Percentiles rank a stretch among this genome's conserved stretches.
Evolutionary conservation across 2,888 invertebrate genomes (phyloP).

Genomic region (Hirtodrosophila duncani): DNA sequence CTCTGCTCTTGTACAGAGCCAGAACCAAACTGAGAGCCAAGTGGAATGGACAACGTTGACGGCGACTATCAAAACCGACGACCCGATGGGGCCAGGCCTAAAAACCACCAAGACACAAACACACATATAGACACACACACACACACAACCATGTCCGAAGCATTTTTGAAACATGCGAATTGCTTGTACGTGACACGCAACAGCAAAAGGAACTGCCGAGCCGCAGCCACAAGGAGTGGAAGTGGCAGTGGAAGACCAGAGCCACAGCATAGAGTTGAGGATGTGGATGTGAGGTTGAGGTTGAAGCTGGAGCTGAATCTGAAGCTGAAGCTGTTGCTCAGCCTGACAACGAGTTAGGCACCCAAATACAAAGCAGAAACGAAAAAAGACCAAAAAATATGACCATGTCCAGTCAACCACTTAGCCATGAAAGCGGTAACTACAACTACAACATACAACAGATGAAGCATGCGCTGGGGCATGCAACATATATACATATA

Average conservation of each 20-base stretch:
- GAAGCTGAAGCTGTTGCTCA: conserved; percentile 17
- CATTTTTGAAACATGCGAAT: conserved; percentile 77
- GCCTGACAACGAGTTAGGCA: conserved; percentile 25
- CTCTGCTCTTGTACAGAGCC: conserved; percentile 11
- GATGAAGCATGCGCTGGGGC: conserved; percentile 71
- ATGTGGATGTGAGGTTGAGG: conserved; percentile 2
- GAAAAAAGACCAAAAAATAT: conserved; percentile 31
- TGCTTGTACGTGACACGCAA: conserved; percentile 77
- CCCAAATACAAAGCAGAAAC: conserved; percentile 46
- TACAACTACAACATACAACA: conserved; percentile 72
- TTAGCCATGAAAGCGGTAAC: conserved; percentile 73
- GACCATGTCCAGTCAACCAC: conserved; percentile 72
- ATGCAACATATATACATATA: conserved; percentile 52
- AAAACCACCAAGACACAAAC: conserved; percentile 30
- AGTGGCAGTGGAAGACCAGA: conserved; percentile 11
- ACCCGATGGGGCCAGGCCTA: conserved; percentile 20
- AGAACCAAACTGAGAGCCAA: conserved; percentile 5
- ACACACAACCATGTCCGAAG: conserved; percentile 61
- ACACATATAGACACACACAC: conserved; percentile 19
- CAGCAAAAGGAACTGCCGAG: conserved; percentile 52
- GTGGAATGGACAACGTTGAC: conserved; percentile 36
- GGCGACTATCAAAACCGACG: conserved; percentile 57
- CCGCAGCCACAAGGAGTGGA: conserved; percentile 30
- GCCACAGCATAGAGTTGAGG: conserved; percentile 10
- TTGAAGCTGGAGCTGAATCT: not conserved